Evolutionary conservation across 2,113 vertebrate species (phyloP), one percentile per base, ranked within the genome.

Genomic region (Scatophagus argus): DNA sequence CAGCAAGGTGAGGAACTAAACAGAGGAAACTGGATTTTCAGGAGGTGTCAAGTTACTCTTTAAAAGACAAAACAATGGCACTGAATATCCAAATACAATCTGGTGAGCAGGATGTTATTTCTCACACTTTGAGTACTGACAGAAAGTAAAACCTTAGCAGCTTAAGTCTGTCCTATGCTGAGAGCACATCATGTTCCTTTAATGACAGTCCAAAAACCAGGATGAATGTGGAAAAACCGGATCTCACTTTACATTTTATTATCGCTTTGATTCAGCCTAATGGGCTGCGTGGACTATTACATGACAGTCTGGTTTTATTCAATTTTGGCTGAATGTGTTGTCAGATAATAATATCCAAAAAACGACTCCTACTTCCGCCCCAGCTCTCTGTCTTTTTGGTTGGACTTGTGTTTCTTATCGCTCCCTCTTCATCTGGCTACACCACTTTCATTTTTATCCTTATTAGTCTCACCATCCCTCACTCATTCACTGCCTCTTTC

Each of bases 401-500:
- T 19, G 21, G 38, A 62, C 61, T 73, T 27, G 47, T 21, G 16
- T 34, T 29, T 29, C 9, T 60, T 23, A 63, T 43, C 58, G 14
- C 29, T 61, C 23, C 6, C 21, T 72, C 36, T 62, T 2, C n/a
- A 32, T 78, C 60, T 55, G 46, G 23, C 39, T 67, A 9, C 31
- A 19, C n/a, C 51, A 59, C 73, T 72, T 65, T 58, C 44, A 51
- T 74, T 55, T 52, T 61, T 8, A 63, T 63, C 25, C 17, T 58
- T 72, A n/a, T 60, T 47, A 55, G 59, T n/a, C 11, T 80, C 43
- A 27, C 41, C 59, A 51, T 85, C 66, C 31, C 74, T 74, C 83
- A 32, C 66, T 90, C 85, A 49, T 59, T 81, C 64, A 39, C 58
- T 81, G 59, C 27, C 64, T 34, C 77, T 54, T 52, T 38, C 75